Base-by-base conservation (phyloP, 2,797 vertebrate genomes). In the Austrolebias charrua region DNA sequence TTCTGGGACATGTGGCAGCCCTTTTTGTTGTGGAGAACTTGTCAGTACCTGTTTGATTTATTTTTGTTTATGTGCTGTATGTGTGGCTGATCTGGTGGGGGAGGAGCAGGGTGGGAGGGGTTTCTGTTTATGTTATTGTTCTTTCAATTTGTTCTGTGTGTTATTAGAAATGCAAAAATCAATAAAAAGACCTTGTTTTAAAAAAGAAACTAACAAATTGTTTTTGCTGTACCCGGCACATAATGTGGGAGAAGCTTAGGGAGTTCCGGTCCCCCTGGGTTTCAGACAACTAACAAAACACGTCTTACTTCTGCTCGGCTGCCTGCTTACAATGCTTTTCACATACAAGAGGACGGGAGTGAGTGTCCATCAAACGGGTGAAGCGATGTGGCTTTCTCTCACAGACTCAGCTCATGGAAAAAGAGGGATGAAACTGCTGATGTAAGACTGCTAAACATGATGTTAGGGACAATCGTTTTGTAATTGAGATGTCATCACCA, bases 271-370 rank as follows among this genome's bases (percentile, higher is more conserved):
- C 93, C 91, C 91, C 90, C 86, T 40, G 92, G 93, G 94, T 89
- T 94, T 94, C 93, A 95, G 94, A 95, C 94, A 76, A 89, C 93
- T 92, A 94, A 96, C 95, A 96, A 95, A 95, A 95, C 93, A 93
- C 92, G 78, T 92, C 91, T 96, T 95, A 95, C 93, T 96, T 96
- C 94, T 94, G 94, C 94, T 95, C 94, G 93, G 92, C 87, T 94
- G 92, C 88, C 58, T 77, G 72, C 81, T 90, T 91, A 94, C 93
- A 94, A 95, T 95, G 92, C 93, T 93, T 94, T 95, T 94, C 93
- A 94, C 91, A 93, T 40, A 80, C 92, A 91, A 89, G 90, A 91
- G 90, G 88, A 76, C 87, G 77, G 92, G 85, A 82, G 88, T 85
- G 90, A 93, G 86, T 81, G 86, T 88, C 91, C 90, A 85, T 84